phyloP scores from a whole-genome alignment of 2,113 vertebrate species.

The Lamprologus speciosus region DNA sequence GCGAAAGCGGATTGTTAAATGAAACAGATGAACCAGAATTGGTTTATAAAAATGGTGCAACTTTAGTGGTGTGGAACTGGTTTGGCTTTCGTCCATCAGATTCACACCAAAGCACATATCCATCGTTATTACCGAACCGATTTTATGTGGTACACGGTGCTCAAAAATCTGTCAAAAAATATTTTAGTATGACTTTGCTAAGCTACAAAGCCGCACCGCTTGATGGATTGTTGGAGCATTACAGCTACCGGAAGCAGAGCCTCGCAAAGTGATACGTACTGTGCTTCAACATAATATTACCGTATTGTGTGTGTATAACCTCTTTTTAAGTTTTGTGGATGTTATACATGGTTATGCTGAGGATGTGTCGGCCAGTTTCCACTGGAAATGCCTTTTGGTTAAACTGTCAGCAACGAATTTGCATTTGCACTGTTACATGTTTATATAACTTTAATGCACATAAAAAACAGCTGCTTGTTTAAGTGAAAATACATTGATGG shows the following conservation, averaged over 20 bases:
- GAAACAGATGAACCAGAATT: too few relatives aligned
- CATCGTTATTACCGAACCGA: too few relatives aligned
- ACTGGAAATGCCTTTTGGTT: background rate
- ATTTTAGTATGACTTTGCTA: rapidly evolving
- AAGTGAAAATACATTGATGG: background rate
- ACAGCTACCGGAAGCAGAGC: rapidly evolving
- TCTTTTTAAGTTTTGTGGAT: rapidly evolving
- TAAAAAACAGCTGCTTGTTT: background rate
- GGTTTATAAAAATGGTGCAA: too few relatives aligned
- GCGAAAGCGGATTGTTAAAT: too few relatives aligned
- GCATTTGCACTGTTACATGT: rapidly evolving
- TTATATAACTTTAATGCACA: rapidly evolving
- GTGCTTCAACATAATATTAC: background rate
- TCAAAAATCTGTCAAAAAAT: rapidly evolving
- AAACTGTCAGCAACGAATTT: rapidly evolving
- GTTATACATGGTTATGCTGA: background rate
- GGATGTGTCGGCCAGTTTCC: background rate
- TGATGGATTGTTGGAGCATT: rapidly evolving
- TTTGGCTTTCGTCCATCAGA: too few relatives aligned
- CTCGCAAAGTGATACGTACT: rapidly evolving
- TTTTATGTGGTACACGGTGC: rapidly evolving
- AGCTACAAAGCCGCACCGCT: rapidly evolving
- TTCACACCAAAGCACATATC: too few relatives aligned
- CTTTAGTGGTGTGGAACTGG: too few relatives aligned
- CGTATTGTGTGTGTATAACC: rapidly evolving